These are phyloP conservation scores for Telmatherina bonti DNA, from an alignment of 2,797 vertebrate genomes.

Conservation along the genomic window DNA sequence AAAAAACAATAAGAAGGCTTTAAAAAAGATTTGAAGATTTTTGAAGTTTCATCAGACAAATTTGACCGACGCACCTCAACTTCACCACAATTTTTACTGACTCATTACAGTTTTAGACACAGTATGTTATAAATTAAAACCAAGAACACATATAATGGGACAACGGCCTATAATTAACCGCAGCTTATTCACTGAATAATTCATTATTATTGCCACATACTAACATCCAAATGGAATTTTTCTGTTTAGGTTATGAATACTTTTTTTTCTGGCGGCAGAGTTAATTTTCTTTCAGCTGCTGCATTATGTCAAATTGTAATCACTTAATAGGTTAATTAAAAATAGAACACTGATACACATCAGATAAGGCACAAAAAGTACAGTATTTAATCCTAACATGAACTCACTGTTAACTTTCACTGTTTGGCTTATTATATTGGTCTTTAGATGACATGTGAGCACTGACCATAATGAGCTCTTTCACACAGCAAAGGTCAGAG, in stretches of 20 bases:
- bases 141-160: slow-evolving; percentile 13
- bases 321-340: not conserved
- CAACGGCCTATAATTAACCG: slow-evolving; percentile 10
- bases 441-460: slow-evolving; percentile 58
- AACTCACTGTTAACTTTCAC: slow-evolving; percentile 79
- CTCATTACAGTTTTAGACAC: slow-evolving; percentile 36
- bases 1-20: slow-evolving; percentile 40
- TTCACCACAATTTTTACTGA: slow-evolving; percentile 39
- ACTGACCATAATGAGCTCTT: slow-evolving; percentile 64
- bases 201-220: not conserved
- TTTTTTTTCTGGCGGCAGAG: not conserved
- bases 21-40: slow-evolving; percentile 78
- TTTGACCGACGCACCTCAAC: slow-evolving; percentile 20
- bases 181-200: not conserved
- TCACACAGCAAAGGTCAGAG: slow-evolving; percentile 85
- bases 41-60: slow-evolving; percentile 57
- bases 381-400: not conserved
- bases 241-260: no score
- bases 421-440: slow-evolving; percentile 76
- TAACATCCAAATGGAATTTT: not conserved
- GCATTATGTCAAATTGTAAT: not conserved
- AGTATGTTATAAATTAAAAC: slow-evolving; percentile 39
- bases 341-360: not conserved
- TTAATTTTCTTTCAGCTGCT: slow-evolving; percentile 11
- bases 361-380: not conserved